Evolutionary conservation across 2,797 vertebrate genomes (phyloP).

Genomic region (Fratercula arctica): DNA sequence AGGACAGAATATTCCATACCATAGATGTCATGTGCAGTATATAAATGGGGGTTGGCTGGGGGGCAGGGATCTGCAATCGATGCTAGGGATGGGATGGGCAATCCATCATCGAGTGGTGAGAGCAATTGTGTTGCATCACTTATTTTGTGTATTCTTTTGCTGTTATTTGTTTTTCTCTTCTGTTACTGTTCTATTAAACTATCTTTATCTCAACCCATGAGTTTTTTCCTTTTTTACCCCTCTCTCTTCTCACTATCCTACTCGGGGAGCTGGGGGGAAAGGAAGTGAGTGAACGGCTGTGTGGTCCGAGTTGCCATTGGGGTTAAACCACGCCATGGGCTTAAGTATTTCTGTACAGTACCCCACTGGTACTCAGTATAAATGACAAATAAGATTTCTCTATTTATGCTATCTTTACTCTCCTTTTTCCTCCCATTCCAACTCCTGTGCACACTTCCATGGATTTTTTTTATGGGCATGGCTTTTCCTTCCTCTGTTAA

Average conservation of each 20-base stretch:
- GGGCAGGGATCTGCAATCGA: not conserved
- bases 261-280: not conserved
- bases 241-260: not conserved
- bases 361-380: not conserved
- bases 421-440: not conserved
- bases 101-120: not conserved
- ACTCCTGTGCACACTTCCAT: not conserved
- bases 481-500: not conserved
- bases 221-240: not conserved
- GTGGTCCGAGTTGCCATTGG: not conserved
- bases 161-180: not conserved
- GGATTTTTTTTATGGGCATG: not conserved
- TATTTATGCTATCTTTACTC: not conserved
- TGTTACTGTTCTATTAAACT: not conserved
- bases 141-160: not conserved
- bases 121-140: not conserved
- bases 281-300: not conserved
- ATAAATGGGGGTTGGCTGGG: not conserved
- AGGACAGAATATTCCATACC: not conserved
- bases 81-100: not conserved
- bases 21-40: not conserved
- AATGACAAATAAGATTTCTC: not conserved
- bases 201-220: not conserved
- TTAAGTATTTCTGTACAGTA: not conserved
- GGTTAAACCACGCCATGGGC: not conserved